Percentiles rank a stretch among this genome's conserved stretches.
Conservation (phyloP, 2,113 vertebrate species). For the Mastomys natalensis region DNA sequence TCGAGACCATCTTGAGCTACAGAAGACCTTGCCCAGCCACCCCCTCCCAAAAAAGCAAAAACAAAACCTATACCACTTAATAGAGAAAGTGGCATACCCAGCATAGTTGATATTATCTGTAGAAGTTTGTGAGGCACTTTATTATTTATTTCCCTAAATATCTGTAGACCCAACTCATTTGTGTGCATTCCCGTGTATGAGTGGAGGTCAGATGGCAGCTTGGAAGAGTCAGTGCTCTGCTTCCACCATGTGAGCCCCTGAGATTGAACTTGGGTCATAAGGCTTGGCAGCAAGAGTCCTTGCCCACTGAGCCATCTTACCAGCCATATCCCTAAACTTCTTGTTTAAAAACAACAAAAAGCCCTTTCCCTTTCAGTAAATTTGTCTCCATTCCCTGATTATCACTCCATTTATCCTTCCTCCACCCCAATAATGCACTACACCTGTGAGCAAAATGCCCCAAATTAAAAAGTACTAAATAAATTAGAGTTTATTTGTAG, state of each 20-base stretch:
- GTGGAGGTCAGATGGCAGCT: neutral
- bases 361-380: neutral
- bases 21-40: neutral
- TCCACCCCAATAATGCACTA: neutral
- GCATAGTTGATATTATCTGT: neutral
- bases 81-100: neutral
- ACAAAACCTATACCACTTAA: neutral
- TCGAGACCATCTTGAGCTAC: neutral
- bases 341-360: neutral
- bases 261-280: neutral
- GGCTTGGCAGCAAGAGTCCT: neutral
- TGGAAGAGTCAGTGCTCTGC: neutral
- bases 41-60: neutral
- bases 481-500: slow-evolving; percentile 23
- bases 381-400: neutral
- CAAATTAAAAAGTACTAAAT: neutral
- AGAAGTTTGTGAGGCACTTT: neutral
- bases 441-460: neutral
- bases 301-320: neutral
- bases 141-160: neutral
- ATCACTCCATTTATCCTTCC: neutral
- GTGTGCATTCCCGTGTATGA: neutral
- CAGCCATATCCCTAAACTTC: neutral
- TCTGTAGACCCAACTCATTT: neutral
- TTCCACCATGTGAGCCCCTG: neutral